Evolutionary conservation across 2,888 invertebrate genomes (phyloP), one percentile per base, ranked within the genome.

Genomic region (Dynastes hyllus): DNA sequence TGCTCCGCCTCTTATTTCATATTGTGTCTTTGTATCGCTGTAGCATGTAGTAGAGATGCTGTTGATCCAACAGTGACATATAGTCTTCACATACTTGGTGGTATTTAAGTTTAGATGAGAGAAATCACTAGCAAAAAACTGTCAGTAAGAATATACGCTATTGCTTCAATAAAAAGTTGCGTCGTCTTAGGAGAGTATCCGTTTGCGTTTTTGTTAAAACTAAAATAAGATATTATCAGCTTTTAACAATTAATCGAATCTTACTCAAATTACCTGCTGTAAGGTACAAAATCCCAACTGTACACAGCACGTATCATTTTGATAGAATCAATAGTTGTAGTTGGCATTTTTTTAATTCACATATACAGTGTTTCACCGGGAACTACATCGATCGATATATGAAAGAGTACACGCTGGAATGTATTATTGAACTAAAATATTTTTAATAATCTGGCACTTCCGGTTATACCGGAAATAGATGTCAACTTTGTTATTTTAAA

Each of bases 11-110:
- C 55, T 66, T 6, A 63, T 73, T n/a, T 63, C n/a, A 22, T 78
- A 78, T 40, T 78, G 73, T 16, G 5, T 16, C 66, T 75, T 73
- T 51, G 78, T 29, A 8, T 73, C 53, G 50, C 73, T 75, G 16
- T 22, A 22, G 22, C 22, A 22, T 22, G 45, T 22, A 51, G 65
- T 53, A 22, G 63, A 63, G 16, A 73, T 51, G 51, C 27, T 40
- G 45, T 63, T 40, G 8, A 78, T 11, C 78, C 78, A 78, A 22
- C 78, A 73, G 13, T 78, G 70, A 40, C 73, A 73, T 11, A 78
- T 51, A 37, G 73, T 78, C 66, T 78, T 78, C 29, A 78, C 78
- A 6, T 78, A 63, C 8, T 75, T 75, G 8, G 45, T 50, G n/a
- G 66, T 55, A 51, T 78, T 53, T 16, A 78, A 32, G 27, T 50